Evolutionary conservation across 2,888 invertebrate species (phyloP), one percentile per base, ranked within the genome.

Genomic region (Hermaeophaga mercurialis): DNA sequence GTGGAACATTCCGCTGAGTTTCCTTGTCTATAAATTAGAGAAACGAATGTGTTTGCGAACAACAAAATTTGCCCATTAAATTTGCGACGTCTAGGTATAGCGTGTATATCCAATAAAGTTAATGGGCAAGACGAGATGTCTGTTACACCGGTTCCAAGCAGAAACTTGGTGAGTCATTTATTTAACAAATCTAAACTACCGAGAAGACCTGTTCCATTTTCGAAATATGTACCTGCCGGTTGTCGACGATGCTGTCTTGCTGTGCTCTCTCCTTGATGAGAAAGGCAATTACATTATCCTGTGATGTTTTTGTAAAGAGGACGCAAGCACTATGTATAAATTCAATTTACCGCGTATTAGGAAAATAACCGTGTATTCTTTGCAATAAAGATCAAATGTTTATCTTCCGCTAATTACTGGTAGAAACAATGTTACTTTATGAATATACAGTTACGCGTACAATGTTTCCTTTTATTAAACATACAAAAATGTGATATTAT

Each of bases 21-120:
- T 50, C 41, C 45, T 34, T 46, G 46, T 46, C 45, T 46, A 45
- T 46, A 54, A 54, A 46, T 54, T 36, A 54, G 36, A 45, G 31
- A 39, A 56, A 56, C 46, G 52, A 56, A 50, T 50, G 56, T 52
- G 56, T 50, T 52, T 56, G 52, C 15, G 52, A 46, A 56, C 52
- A 56, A 50, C 50, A 56, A 52, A 50, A 52, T 50, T 45, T 39
- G 52, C 34, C 55, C 48, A 55, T 55, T 55, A 48, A 48, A 39
- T 48, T 44, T 41, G 15, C 38, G 41, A 52, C 52, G 50, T 46
- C 52, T 45, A 46, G 36, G 48, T 57, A 46, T 56, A 24, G 44
- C 28, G 63, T 65, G 62, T 63, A 68, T 68, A 68, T 68, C 66
- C 67, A 70, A 70, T 69, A 69, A 70, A 62, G 61, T 62, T 69